Base-by-base conservation (phyloP, 2,888 invertebrate genomes). In the Yponomeuta cagnagella region DNA sequence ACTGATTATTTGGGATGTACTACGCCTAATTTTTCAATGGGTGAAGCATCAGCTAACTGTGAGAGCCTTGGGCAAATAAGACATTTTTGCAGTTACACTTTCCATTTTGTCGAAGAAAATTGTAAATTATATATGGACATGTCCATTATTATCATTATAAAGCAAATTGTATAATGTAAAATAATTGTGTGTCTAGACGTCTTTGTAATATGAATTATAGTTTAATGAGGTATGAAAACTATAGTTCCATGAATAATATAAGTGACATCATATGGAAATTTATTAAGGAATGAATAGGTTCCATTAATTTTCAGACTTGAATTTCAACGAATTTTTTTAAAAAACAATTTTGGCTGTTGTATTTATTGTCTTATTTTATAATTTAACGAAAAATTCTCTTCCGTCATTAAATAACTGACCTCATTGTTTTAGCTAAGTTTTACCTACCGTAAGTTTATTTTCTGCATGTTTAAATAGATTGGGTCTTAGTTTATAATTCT, bases 361-460 rank as follows among this genome's bases (percentile, higher is more conserved):
- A 43, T 58, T 69, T 69, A 72, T 79, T 82, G 81, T 75, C 78
- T 23, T 23, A 23, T 23, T 23, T 23, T 77, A 64, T 64, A 64
- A 5, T 31, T 64, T 23, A 64, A 58, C 15, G 52, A 58, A 58
- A 58, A 58, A 58, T 15, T 15, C 4, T 58, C 15, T 58, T 58
- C 52, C 6, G 15, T 58, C 12, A 15, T 58, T 58, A 8, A 43
- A 43, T 43, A 43, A 5, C 8, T 43, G 8, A 43, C 3, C 43
- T 43, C 3, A 43, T 43, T 43, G 1, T 43, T 43, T 43, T 43
- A 43, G 8, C 43, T 43, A 43, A 8, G 8, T 43, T 3, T 43
- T 43, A 37, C 37, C 8, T 43, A 8, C 3, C 33, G 33, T 43
- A 43, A 43, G 43, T 43, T 43, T 43, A 8, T 43, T 8, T 43